phyloP scores from a whole-genome alignment of 2,113 vertebrate species.

The Sakesphorus luctuosus region DNA sequence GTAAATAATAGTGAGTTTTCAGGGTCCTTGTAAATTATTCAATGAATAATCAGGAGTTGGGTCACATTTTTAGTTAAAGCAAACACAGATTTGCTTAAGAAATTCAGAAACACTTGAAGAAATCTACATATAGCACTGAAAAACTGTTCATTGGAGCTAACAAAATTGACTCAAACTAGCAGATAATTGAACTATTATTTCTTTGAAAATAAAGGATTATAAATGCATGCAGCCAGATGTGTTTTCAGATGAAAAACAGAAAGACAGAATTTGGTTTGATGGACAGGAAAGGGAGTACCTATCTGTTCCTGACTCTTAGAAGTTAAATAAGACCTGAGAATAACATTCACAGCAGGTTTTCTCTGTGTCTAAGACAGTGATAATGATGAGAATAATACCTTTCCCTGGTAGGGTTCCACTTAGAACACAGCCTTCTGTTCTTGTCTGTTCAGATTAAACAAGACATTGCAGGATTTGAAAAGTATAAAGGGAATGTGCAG shows the following conservation, averaged over 20 bases:
- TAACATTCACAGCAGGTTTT: neutral
- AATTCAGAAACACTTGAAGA: neutral
- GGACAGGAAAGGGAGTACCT: neutral
- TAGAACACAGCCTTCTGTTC: conserved; percentile 66
- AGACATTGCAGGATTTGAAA: conserved; percentile 44
- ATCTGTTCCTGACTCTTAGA: neutral
- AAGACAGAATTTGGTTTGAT: neutral
- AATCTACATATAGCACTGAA: neutral
- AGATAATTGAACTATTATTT: neutral
- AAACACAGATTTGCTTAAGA: neutral
- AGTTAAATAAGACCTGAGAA: conserved; percentile 34
- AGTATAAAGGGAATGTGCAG: conserved; percentile 10
- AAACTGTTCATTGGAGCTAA: neutral
- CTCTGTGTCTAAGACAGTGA: conserved; percentile 20
- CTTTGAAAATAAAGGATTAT: neutral
- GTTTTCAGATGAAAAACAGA: neutral
- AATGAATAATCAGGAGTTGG: neutral
- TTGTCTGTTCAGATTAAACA: conserved; percentile 62
- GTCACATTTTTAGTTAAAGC: neutral
- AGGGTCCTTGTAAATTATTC: neutral
- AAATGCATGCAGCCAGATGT: neutral
- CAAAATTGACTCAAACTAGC: neutral
- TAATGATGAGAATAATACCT: conserved; percentile 51
- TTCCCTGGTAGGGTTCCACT: conserved; percentile 58
- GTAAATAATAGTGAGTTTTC: neutral